phyloP scores from a whole-genome alignment of 2,888 invertebrate species.

The Saturnia pavonia region DNA sequence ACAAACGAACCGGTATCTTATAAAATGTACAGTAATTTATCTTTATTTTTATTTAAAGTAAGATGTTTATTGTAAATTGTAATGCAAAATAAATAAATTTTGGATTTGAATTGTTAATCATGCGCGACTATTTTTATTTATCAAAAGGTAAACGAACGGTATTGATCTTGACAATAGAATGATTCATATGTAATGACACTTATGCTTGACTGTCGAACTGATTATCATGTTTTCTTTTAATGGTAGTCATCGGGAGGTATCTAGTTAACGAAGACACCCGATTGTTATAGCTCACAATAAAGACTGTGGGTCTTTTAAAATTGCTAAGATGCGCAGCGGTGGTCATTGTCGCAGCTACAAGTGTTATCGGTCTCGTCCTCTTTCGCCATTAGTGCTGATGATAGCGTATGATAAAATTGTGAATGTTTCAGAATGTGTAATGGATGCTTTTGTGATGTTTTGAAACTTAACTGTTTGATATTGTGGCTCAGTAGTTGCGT shows the following conservation, averaged over 20 bases:
- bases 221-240: neutral
- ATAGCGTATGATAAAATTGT: neutral
- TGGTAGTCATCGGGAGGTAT: neutral
- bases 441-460: slow-evolving; percentile 2
- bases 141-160: neutral
- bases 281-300: neutral
- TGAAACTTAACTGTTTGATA: neutral
- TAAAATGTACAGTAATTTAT: too few relatives aligned
- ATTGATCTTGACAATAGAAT: slow-evolving; percentile 2
- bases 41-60: too few relatives aligned
- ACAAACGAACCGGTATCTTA: neutral
- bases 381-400: neutral
- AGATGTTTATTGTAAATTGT: too few relatives aligned
- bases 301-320: neutral
- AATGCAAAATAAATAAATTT: too few relatives aligned
- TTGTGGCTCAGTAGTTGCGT: too few relatives aligned
- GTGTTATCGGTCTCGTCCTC: neutral
- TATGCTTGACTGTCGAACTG: neutral
- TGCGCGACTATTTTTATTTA: neutral
- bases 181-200: neutral
- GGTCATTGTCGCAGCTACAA: neutral
- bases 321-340: neutral
- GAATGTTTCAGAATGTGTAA: neutral
- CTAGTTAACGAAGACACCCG: neutral
- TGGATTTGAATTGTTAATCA: neutral